Evolutionary conservation across 2,113 vertebrate genomes (phyloP), one percentile per base, ranked within the genome.

Genomic region (Nycticryphes semicollaris): DNA sequence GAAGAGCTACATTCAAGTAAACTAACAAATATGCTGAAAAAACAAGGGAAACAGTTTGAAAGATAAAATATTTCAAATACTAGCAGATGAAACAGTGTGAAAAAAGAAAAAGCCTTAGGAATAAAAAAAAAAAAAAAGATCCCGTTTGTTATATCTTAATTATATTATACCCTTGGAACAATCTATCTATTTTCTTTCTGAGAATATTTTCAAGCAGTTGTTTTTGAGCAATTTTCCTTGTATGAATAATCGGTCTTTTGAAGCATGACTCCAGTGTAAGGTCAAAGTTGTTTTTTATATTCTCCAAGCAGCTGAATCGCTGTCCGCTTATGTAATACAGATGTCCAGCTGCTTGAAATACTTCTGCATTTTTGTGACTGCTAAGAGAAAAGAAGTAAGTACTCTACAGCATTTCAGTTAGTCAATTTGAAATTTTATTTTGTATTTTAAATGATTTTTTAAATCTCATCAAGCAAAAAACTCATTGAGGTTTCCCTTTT

Each of bases 301-400:
- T 95, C 96, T 94, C 68, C 73, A 94, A 95, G 95, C 94, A 96
- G 92, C 73, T 96, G 96, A 95, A 97, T 97, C 96, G 70, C 94
- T 97, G 68, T 94, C 85, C 95, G 93, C 92, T 97, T 97, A 97
- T 97, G 97, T 97, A 96, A 97, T 97, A 96, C 92, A 97, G 92
- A 97, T 97, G 96, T 97, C 95, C 95, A 93, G 87, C 93, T 94
- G 93, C 64, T 88, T 94, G 93, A 97, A 95, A 97, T 93, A 89
- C 67, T 97, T 96, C 43, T 78, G 59, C 66, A 72, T 72, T 94
- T 94, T 56, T 87, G 74, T 96, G 93, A 90, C 70, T 96, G 92
- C 60, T 93, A 94, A 87, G 91, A 51, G 87, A 78, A 94, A 94
- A 78, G 85, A 74, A 78, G 54, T 37, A 91, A 90, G 77, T 66